phyloP scores from a whole-genome alignment of 1,140 invertebrate species.

The Tribolium castaneum region DNA sequence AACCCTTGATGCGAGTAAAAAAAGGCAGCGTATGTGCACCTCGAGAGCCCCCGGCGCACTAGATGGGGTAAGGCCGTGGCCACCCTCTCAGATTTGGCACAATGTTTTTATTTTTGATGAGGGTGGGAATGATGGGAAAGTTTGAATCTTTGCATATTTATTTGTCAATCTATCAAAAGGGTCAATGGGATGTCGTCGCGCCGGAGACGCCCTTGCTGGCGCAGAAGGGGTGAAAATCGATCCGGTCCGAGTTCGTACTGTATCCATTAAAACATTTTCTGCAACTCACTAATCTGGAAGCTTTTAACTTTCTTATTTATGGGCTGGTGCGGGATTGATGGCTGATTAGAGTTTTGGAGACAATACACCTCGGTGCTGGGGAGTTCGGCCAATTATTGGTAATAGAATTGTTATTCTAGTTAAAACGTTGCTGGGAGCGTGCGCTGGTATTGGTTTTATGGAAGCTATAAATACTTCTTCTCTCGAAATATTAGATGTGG shows the following conservation, averaged over 20 bases:
- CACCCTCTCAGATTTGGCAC: slow-evolving; percentile 32
- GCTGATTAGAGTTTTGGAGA: slow-evolving; percentile 6
- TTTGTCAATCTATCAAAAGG: slow-evolving; percentile 53
- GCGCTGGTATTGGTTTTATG: slow-evolving; percentile 8
- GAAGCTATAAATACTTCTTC: slow-evolving; percentile 11
- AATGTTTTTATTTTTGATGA: slow-evolving; percentile 40
- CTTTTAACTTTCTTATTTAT: slow-evolving; percentile 52
- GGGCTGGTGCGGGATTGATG: not conserved
- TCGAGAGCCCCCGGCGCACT: slow-evolving; percentile 27
- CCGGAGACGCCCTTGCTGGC: slow-evolving; percentile 41
- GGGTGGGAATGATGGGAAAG: slow-evolving; percentile 44
- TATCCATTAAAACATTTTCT: slow-evolving; percentile 54
- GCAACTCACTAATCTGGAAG: slow-evolving; percentile 53
- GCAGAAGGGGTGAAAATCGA: slow-evolving; percentile 49
- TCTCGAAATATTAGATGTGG: slow-evolving; percentile 21
- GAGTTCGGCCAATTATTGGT: slow-evolving; percentile 15
- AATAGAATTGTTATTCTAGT: slow-evolving; percentile 17
- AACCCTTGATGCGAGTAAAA: slow-evolving; percentile 2
- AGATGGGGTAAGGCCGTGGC: slow-evolving; percentile 36
- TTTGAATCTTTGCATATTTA: slow-evolving; percentile 52
- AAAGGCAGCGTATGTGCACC: slow-evolving; percentile 29
- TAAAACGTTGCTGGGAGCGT: not conserved
- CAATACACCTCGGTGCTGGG: not conserved
- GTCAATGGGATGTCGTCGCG: slow-evolving; percentile 46
- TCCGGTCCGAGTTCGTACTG: slow-evolving; percentile 37